Conservation (phyloP, 2,113 vertebrate species). For the Potamarius usumacintae region DNA sequence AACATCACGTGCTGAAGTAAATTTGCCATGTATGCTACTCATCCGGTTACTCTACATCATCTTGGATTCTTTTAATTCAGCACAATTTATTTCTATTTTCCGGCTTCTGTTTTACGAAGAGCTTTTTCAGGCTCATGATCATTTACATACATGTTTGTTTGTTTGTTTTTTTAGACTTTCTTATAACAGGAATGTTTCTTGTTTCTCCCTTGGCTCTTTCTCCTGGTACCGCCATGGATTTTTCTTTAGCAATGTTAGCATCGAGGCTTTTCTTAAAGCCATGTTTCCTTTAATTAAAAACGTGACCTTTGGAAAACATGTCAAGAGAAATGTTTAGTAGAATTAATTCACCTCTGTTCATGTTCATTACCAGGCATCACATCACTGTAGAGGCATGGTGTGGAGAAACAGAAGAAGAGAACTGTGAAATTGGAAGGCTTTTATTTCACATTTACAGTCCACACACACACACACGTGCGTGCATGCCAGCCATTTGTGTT, state of each 20-base stretch:
- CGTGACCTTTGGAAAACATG: neutral
- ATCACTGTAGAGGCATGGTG: neutral
- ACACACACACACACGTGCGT: neutral
- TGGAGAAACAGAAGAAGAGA: neutral
- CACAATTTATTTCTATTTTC: no score
- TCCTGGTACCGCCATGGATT: slow-evolving; percentile 64
- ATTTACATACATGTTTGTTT: neutral
- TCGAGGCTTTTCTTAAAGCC: slow-evolving; percentile 56
- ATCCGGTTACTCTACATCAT: neutral
- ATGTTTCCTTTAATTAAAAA: slow-evolving; percentile 44
- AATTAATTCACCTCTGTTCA: slow-evolving; percentile 50
- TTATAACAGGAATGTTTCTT: neutral
- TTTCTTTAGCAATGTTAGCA: slow-evolving; percentile 56
- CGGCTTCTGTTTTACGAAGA: no score
- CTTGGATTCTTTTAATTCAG: neutral
- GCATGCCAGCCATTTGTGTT: slow-evolving; percentile 12
- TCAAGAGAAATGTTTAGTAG: slow-evolving; percentile 20
- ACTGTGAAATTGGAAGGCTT: neutral
- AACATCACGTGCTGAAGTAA: neutral
- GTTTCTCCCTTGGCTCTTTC: slow-evolving; percentile 31
- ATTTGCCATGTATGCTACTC: neutral
- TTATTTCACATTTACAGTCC: slow-evolving; percentile 17
- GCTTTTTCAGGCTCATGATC: neutral
- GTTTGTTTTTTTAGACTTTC: neutral
- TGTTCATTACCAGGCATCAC: slow-evolving; percentile 17